These are phyloP conservation scores for Eidolon helvum DNA, from an alignment of 2,113 vertebrate species.

Conservation along the genomic window DNA sequence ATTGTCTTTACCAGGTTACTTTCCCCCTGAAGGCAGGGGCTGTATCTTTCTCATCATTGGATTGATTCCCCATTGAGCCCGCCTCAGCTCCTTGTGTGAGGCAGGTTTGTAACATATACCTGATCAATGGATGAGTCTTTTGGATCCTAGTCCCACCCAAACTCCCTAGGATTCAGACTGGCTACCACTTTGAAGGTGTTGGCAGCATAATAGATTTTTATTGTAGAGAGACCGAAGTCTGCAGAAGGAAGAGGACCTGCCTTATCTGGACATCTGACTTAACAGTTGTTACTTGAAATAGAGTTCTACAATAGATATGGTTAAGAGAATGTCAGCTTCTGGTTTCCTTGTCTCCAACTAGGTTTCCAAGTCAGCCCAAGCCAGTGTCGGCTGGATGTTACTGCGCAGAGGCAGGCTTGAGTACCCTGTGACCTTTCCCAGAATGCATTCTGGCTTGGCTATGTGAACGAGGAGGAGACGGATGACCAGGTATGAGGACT, in stretches of 20 bases:
- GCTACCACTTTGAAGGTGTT: not conserved
- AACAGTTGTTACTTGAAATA: not conserved
- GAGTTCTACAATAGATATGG: not conserved
- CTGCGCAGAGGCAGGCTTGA: not conserved
- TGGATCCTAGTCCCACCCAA: not conserved
- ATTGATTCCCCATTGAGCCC: not conserved
- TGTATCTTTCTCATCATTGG: not conserved
- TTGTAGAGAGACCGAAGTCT: not conserved
- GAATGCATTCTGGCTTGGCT: not conserved
- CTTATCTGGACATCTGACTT: not conserved
- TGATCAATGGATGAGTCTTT: not conserved
- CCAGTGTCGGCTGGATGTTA: not conserved
- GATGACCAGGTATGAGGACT: not conserved
- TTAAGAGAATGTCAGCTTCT: not conserved
- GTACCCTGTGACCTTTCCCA: not conserved
- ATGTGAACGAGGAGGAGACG: not conserved
- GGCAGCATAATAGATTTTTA: not conserved
- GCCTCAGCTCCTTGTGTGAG: not conserved
- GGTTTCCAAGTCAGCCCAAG: not conserved
- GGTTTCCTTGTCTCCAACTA: not conserved
- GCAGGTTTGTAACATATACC: not conserved
- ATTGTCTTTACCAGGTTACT: not conserved
- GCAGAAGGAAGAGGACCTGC: not conserved
- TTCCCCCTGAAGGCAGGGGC: not conserved
- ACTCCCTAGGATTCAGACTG: not conserved